These are phyloP conservation scores for Burhinus bistriatus DNA, from an alignment of 2,113 vertebrate species.

Conservation along the genomic window DNA sequence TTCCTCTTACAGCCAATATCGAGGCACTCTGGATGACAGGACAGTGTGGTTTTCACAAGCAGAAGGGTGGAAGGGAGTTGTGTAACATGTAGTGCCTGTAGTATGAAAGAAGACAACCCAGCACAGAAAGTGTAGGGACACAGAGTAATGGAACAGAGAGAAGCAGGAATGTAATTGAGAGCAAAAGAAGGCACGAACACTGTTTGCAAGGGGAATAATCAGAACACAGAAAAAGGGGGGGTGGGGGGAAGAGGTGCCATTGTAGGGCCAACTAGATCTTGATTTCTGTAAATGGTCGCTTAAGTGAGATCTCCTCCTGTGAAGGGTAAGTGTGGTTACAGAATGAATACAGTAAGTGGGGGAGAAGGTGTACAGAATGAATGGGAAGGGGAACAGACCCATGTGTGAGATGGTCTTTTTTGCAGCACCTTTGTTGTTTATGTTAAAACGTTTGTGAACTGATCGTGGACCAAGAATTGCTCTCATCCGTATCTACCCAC, in stretches of 20 bases:
- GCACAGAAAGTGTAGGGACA: background rate
- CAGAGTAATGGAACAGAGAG: background rate
- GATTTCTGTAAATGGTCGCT: background rate
- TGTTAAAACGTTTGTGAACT: background rate
- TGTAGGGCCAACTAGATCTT: background rate
- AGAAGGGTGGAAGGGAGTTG: background rate
- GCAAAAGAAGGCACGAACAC: background rate
- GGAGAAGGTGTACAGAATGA: background rate
- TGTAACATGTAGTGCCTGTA: fast-evolving
- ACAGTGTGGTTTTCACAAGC: background rate
- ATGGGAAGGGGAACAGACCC: background rate
- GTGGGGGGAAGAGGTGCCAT: background rate
- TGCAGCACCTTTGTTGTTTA: background rate
- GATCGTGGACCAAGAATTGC: background rate
- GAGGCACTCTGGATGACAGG: background rate
- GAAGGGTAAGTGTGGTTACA: background rate
- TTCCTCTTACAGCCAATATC: background rate
- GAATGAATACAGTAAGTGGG: background rate
- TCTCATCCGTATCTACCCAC: background rate
- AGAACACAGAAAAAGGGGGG: background rate
- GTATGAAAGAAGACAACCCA: background rate
- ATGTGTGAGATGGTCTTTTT: background rate
- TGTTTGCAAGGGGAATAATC: background rate
- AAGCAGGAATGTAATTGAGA: background rate
- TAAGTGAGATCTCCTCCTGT: background rate